Base-by-base conservation (phyloP, 2,113 vertebrate genomes). In the Paralichthys olivaceus region DNA sequence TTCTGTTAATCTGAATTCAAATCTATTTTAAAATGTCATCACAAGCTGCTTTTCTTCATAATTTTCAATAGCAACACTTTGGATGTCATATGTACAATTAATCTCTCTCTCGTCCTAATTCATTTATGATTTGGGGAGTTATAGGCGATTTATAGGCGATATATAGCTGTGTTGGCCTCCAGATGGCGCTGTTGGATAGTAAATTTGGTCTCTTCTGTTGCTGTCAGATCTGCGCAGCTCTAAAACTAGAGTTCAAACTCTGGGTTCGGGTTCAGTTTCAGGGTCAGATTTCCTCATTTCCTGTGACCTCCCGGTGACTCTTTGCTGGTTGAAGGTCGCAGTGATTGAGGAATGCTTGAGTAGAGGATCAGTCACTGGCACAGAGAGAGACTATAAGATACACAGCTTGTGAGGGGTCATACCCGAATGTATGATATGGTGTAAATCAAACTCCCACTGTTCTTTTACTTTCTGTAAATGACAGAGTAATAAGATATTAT, bases 321-420 rank as follows among this genome's bases (percentile, higher is more conserved):
- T 69, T 74, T 40, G 17, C 69, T 62, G 79, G 66, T 64, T 43
- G 37, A 75, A 78, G 91, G 88, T 92, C 75, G 40, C 88, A 74
- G 84, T 40, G 83, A 89, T 47, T 91, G 83, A 88, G 84, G 88
- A 85, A 81, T 20, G 43, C 23, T 80, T 57, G 60, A 62, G 56
- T 70, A 54, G 80, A 84, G 88, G 87, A 79, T 77, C 49, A 78
- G 69, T 71, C 77, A 74, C 79, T 72, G 84, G 55, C 77, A 84
- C 77, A 87, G 85, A 91, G 79, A 87, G 87, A 85, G 81, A 81
- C 62, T 49, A 17, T 22, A 8, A 58, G 47, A 59, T 29, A 5
- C 71, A 79, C 54, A 92, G 51, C 68, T 40, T 55, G 67, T 2
- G 11, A 12, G 53, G 51, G 40, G 72, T 75, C 23, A 58, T 37